Evolutionary conservation across 1,140 invertebrate genomes (phyloP).

Genomic region (Aethina tumida): DNA sequence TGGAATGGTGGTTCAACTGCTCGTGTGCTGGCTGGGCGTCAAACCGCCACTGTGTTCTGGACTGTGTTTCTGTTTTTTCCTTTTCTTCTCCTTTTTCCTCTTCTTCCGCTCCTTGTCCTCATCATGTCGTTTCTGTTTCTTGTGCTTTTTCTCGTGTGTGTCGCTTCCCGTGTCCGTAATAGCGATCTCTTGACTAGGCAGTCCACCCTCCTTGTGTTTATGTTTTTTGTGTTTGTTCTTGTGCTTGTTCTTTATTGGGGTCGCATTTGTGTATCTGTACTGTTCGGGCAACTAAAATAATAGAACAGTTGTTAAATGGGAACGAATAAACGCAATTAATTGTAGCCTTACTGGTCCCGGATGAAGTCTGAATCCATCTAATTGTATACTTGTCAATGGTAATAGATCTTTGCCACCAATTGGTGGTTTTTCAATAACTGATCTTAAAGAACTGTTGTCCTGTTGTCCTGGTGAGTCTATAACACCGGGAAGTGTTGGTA

Average conservation of each 20-base stretch:
- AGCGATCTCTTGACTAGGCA: conserved; percentile 58
- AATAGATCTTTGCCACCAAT: conserved; percentile 91
- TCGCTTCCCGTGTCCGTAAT: conserved; percentile 60
- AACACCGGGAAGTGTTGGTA: conserved; percentile 89
- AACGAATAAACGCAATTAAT: background rate
- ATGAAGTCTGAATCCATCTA: conserved; percentile 90
- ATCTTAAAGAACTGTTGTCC: conserved; percentile 77
- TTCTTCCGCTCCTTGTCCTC: conserved; percentile 92
- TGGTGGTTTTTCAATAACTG: conserved; percentile 94
- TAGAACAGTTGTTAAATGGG: conserved; percentile 1
- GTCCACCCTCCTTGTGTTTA: conserved; percentile 77
- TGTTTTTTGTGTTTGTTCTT: conserved; percentile 94
- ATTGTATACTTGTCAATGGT: conserved; percentile 75
- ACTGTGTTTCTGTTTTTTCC: conserved; percentile 89
- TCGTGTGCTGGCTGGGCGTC: conserved; percentile 57
- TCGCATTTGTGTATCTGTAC: conserved; percentile 86
- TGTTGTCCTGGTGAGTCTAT: conserved; percentile 81
- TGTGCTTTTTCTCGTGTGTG: conserved; percentile 90
- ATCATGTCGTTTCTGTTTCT: conserved; percentile 88
- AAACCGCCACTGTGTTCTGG: conserved; percentile 69
- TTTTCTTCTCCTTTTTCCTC: conserved; percentile 90
- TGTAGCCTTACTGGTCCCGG: conserved; percentile 74
- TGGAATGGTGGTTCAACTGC: no score
- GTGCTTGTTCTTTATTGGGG: conserved; percentile 84
- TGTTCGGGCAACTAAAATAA: conserved; percentile 79